Evolutionary conservation across 2,888 invertebrate species (phyloP).

Genomic region (Esperia sulphurella): DNA sequence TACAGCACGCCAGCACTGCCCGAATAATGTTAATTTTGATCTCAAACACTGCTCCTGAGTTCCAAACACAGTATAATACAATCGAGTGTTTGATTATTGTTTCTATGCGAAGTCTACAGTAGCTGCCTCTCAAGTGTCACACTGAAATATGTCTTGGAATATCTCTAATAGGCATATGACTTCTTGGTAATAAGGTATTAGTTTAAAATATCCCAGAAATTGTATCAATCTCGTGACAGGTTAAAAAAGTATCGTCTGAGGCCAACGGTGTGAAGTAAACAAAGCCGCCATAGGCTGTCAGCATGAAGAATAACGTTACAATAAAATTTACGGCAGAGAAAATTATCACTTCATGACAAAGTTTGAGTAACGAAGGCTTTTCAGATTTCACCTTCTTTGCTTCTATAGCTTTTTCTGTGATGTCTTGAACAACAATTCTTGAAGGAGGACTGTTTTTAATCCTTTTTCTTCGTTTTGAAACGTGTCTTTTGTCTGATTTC

Average conservation of each 20-base stretch:
- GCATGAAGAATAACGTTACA: neutral
- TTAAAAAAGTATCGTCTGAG: neutral
- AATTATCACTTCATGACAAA: neutral
- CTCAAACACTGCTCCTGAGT: no score
- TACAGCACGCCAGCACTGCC: no score
- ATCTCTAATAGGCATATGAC: no score
- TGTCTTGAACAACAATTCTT: neutral
- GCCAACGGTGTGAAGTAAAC: neutral
- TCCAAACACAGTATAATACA: no score
- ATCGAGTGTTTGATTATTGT: no score
- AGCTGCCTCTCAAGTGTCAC: no score
- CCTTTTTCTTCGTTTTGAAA: neutral
- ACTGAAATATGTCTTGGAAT: no score
- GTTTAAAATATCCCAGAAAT: no score
- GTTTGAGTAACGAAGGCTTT: neutral
- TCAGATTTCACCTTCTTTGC: neutral
- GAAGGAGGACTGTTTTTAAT: neutral
- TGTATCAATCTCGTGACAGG: no score
- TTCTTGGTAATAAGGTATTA: no score
- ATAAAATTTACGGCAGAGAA: neutral
- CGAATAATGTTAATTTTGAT: no score
- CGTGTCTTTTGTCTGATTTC: conserved; percentile 8
- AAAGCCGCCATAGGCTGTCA: neutral
- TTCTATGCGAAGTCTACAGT: no score
- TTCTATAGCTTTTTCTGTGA: neutral